These are phyloP conservation scores for Chinchilla lanigera DNA, from an alignment of 2,113 vertebrate genomes.

Conservation along the genomic window DNA sequence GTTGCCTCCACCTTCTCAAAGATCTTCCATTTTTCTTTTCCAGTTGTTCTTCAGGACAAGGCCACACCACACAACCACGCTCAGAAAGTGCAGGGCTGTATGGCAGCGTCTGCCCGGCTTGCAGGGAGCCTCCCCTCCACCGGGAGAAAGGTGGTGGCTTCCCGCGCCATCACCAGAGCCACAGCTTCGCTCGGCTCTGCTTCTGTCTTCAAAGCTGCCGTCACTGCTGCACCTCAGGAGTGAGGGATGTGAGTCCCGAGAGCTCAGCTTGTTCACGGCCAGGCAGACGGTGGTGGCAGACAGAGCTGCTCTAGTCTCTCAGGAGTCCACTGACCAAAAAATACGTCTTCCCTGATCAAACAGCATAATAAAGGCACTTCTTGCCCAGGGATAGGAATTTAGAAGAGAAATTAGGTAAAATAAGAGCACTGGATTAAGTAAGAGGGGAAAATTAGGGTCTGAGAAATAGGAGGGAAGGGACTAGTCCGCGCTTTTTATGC, in stretches of 20 bases:
- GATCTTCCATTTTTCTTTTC: neutral
- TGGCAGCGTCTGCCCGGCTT: neutral
- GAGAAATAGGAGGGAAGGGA: neutral
- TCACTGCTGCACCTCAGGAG: no score
- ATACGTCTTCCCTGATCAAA: neutral
- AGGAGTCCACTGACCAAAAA: neutral
- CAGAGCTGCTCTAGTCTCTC: neutral
- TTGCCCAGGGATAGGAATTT: neutral
- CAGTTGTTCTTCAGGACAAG: neutral
- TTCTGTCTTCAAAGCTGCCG: neutral
- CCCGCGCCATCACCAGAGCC: neutral
- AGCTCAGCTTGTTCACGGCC: neutral
- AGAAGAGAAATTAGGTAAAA: conserved; percentile 1
- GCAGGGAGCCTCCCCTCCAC: neutral
- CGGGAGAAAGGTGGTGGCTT: neutral
- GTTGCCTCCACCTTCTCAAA: neutral
- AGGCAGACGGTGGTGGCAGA: neutral
- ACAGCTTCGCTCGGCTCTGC: neutral
- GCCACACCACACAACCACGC: neutral
- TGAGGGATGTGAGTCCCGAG: neutral
- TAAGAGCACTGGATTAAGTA: neutral
- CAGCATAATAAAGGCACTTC: neutral
- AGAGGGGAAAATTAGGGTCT: neutral
- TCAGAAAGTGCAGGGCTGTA: neutral
- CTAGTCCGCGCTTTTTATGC: neutral